These are phyloP conservation scores for Tolmerus cingulatus DNA, from an alignment of 2,888 invertebrate genomes.

Conservation along the genomic window DNA sequence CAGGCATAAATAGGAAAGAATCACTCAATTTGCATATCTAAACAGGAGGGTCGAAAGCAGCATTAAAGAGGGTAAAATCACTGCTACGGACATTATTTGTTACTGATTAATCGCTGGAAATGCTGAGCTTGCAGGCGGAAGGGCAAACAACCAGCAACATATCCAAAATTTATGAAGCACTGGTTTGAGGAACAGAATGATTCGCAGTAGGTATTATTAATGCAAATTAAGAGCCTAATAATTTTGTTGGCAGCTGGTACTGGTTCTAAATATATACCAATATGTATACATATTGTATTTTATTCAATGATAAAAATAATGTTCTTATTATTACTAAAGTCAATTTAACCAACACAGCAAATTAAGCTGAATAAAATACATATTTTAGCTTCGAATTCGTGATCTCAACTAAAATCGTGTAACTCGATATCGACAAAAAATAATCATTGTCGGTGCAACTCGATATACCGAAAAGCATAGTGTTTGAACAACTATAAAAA, in stretches of 20 bases:
- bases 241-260: neutral
- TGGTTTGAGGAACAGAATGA: neutral
- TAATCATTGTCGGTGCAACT: no score
- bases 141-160: neutral
- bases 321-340: no score
- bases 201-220: neutral
- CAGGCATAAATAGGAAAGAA: constrained; percentile 25
- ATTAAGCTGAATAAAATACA: no score
- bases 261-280: no score
- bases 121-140: neutral
- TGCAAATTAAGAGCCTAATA: neutral
- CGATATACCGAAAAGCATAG: no score
- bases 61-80: neutral
- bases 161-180: neutral
- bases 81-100: neutral
- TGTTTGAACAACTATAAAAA: no score
- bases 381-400: no score
- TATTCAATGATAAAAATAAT: no score
- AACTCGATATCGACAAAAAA: no score
- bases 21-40: constrained; percentile 26
- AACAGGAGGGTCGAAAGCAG: constrained; percentile 7
- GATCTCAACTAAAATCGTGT: no score
- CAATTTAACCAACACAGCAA: no score
- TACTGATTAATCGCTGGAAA: constrained; percentile 17
- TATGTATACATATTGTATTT: no score